Conservation (phyloP, 1,140 invertebrate genomes). For the Holotrichia oblita region DNA sequence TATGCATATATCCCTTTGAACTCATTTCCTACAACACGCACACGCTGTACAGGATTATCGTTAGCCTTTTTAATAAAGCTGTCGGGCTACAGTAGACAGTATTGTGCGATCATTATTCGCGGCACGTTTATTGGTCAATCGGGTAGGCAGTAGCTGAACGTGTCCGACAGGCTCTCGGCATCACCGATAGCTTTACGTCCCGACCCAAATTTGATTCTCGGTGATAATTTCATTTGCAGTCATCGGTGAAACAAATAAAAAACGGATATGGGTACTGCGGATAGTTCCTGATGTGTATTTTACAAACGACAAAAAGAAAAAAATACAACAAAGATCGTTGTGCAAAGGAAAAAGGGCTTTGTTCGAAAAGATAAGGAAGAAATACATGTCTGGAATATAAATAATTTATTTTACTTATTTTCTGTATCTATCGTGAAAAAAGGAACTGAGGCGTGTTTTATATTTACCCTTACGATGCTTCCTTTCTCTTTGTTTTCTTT, state of each 20-base stretch:
- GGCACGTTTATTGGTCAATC: constrained; percentile 35
- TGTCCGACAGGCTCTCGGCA: background rate
- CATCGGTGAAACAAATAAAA: constrained; percentile 36
- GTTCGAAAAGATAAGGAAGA: background rate
- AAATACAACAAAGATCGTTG: background rate
- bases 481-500: background rate
- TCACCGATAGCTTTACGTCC: constrained; percentile 30
- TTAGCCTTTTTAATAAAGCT: constrained; percentile 32
- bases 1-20: constrained; percentile 14
- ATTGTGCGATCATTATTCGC: constrained; percentile 18
- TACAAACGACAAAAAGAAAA: background rate
- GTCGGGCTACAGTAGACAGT: constrained; percentile 18
- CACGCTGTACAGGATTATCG: constrained; percentile 22
- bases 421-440: background rate
- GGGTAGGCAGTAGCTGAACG: constrained; percentile 18
- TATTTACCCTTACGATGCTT: background rate
- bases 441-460: background rate
- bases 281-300: constrained; percentile 24
- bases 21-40: constrained; percentile 24
- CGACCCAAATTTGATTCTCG: constrained; percentile 34
- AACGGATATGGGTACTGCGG: constrained; percentile 30
- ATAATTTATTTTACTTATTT: constrained; percentile 21
- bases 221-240: constrained; percentile 35
- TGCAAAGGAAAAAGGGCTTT: constrained; percentile 4
- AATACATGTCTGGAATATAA: constrained; percentile 25